These are phyloP conservation scores for Abrostola tripartita DNA, from an alignment of 2,888 invertebrate genomes.

Conservation along the genomic window DNA sequence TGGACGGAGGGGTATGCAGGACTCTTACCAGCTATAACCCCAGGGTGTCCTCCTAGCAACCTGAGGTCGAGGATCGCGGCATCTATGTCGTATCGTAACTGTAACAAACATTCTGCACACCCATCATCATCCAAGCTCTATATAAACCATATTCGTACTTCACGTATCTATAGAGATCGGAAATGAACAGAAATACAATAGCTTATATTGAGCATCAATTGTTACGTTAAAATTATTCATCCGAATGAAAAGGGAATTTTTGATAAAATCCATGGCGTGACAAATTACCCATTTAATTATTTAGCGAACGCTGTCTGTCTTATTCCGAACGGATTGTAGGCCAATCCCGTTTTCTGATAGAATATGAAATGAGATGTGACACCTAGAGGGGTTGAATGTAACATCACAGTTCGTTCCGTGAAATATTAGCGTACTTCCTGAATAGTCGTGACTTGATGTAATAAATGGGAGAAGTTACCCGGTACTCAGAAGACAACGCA, in stretches of 20 bases:
- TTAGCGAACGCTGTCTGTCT: conserved; percentile 40
- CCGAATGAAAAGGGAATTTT: conserved; percentile 35
- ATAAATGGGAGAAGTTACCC: conserved; percentile 38
- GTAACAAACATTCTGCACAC: too few relatives aligned
- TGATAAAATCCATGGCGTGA: conserved; percentile 32
- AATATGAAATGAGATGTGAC: conserved; percentile 58
- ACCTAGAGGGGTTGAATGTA: conserved; percentile 15
- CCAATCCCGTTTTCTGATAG: conserved; percentile 49
- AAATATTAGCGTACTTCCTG: conserved; percentile 45
- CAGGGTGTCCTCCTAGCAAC: too few relatives aligned
- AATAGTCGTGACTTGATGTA: conserved; percentile 33
- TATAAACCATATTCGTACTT: neutral
- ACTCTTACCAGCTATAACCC: too few relatives aligned
- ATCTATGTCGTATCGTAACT: too few relatives aligned
- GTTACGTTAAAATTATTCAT: conserved; percentile 10
- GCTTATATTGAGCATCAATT: neutral
- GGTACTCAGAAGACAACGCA: conserved; percentile 15
- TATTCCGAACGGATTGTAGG: conserved; percentile 33
- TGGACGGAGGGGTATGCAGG: too few relatives aligned
- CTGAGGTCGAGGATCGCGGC: too few relatives aligned
- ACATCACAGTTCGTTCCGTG: conserved; percentile 27
- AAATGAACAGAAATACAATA: neutral
- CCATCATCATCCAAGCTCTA: neutral
- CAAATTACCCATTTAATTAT: conserved; percentile 52
- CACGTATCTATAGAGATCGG: neutral